These are phyloP conservation scores for Bombylius major DNA, from an alignment of 2,888 invertebrate genomes.

Conservation along the genomic window DNA sequence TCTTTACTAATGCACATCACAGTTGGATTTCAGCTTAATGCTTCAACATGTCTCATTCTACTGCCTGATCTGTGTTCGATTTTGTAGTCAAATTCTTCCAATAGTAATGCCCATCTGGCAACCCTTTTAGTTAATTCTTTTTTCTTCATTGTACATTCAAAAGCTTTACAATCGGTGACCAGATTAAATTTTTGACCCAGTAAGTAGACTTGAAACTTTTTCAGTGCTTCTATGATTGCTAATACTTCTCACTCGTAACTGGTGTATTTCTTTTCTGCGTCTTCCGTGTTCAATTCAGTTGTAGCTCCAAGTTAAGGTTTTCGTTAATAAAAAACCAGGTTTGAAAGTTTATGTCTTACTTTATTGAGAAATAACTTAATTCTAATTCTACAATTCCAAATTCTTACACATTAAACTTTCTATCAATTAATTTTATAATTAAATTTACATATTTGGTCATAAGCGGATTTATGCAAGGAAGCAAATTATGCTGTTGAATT, in stretches of 20 bases:
- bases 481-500: too few species aligned
- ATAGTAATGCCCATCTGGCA: neutral
- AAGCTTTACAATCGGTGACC: neutral
- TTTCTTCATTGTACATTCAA: neutral
- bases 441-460: too few species aligned
- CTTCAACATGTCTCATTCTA: too few species aligned
- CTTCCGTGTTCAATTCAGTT: neutral
- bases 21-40: neutral
- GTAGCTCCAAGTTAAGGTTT: too few species aligned
- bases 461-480: too few species aligned
- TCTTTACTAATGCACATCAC: too few species aligned
- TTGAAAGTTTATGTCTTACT: too few species aligned
- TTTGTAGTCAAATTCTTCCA: neutral
- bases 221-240: neutral
- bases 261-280: neutral
- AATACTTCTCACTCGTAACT: neutral
- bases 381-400: too few species aligned
- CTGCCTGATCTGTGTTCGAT: neutral
- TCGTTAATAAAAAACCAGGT: too few species aligned
- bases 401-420: too few species aligned
- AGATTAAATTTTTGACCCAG: neutral
- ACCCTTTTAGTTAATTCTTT: neutral
- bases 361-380: too few species aligned
- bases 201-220: neutral
- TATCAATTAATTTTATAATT: too few species aligned